Base-by-base conservation (phyloP, 2,888 invertebrate species). In the Xylota sylvarum region DNA sequence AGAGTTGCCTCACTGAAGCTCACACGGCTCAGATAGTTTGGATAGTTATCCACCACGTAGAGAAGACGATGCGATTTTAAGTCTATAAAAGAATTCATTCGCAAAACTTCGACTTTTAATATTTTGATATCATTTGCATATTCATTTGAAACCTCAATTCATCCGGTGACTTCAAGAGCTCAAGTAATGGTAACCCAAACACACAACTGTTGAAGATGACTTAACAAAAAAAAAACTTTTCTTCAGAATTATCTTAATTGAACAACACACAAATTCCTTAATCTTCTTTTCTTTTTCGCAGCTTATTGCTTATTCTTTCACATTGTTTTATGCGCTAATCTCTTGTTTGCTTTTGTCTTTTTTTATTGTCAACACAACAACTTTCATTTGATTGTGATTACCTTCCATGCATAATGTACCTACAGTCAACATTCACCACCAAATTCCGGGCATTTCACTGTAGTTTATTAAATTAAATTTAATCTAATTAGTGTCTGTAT, bases 401-500 rank as follows among this genome's bases (percentile, higher is more conserved):
- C 43, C 9, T 23, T 50, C 9, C 19, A 17, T 12, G 6, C 50
- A 12, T 17, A 3, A 23, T 50, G 9, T 35, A 27, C 27, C 17
- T 14, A 43, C n/a, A 40, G 40, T 27, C n/a, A 43, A 27, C n/a
- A 14, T 23, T 62, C 43, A 43, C 40, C 14, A 43, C n/a, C 7
- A n/a, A 46, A 43, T 62, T 19, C 23, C 23, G 5, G 12, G 7
- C 23, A 23, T 6, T 27, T 40, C 10, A 14, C 3, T n/a, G 43
- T 10, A 14, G 2, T 12, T 19, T 43, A 27, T 17, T 32, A 19
- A 37, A 23, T 37, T 19, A 40, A 40, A 58, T 37, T 58, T 58
- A 60, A 60, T 60, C 60, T 19, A 14, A 30, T 43, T 30, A 62
- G 9, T 30, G 23, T 9, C 43, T 62, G n/a, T 62, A 62, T 30